Evolutionary conservation across 2,113 vertebrate genomes (phyloP), one percentile per base, ranked within the genome.

Genomic region (Sturnira hondurensis): DNA sequence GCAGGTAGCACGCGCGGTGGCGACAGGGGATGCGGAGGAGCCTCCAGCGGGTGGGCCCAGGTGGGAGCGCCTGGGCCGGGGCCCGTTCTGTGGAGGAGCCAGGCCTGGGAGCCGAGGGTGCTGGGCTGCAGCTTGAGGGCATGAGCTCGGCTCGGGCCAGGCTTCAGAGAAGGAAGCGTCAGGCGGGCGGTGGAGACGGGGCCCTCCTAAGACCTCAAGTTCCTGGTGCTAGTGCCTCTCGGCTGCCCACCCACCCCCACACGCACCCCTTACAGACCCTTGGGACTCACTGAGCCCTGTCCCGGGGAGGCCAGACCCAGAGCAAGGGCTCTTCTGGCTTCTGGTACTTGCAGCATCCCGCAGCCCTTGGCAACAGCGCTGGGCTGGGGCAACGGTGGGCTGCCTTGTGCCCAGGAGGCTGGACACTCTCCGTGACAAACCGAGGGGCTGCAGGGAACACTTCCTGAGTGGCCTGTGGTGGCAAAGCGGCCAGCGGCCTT

Each of bases 1-100:
- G 96, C 97, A 96, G 97, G 97, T 95, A 95, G 82, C 91, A 78
- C 56, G 36, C 70, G 96, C 84, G 24, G 76, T 76, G 9, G 84
- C 36, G 52, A 67, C 87, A 36, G 85, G 94, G 86, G 96, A 91
- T 10, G 20, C 33, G 9, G 16, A 68, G 33, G 89, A 85, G n/a
- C 52, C 83, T 38, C 94, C 63, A 19, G 71, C 31, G 22, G 91
- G 90, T 16, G 65, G 89, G 89, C 93, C 91, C 41, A 4, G 71
- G 70, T 47, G n/a, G 93, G 33, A 45, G 70, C 1, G 11, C 85
- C n/a, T 2, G 26, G 61, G 76, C n/a, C 3, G 28, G 77, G 70
- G 84, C 52, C 20, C 2, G 7, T 26, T 22, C 47, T 33, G 47
- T 12, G 11, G 93, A 12, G 11, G 93, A 12, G 86, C 54, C 10